Evolutionary conservation across 2,797 vertebrate genomes (phyloP), one percentile per base, ranked within the genome.

Genomic region (Chrysocyon brachyurus): DNA sequence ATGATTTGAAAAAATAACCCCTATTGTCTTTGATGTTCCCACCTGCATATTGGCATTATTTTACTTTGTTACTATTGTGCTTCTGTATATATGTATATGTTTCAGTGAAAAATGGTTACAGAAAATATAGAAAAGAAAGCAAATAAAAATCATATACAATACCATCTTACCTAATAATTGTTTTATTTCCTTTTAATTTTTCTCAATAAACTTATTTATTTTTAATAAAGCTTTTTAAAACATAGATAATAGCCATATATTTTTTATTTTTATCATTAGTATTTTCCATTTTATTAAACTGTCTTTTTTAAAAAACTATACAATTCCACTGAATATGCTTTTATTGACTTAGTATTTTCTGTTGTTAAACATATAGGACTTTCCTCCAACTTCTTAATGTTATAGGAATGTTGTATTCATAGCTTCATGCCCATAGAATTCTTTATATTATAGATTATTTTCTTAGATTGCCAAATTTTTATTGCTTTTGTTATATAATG

Each of bases 241-340:
- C 40, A 81, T 97, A 91, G 33, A 57, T 91, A 95, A 79, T 87
- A 94, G 87, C 33, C 36, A 36, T 46, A 9, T 59, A 88, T 88
- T 91, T 93, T 87, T 2, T 85, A 59, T 87, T 94, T 77, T 31
- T 92, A 15, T 79, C 64, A 72, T 91, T 77, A 96, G 10, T 22
- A 85, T 88, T 91, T 97, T 97, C 49, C 15, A 59, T 91, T 88
- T 92, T 68, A 68, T 22, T 95, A 77, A 59, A 64, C 64, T 93
- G 4, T 59, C 10, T 70, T 87, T 77, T 90, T 49, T 2, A 19
- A 52, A 87, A 63, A 96, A 12, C 28, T 90, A 17, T 91, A 70
- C 46, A 59, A 70, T 87, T 75, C n/a, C 77, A 85, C 33, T 68
- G 66, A 86, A 31, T 86, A 54, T 86, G 49, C n/a, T 46, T 0